Evolutionary conservation across 2,113 vertebrate genomes (phyloP).

Genomic region (Arizona elegans): DNA sequence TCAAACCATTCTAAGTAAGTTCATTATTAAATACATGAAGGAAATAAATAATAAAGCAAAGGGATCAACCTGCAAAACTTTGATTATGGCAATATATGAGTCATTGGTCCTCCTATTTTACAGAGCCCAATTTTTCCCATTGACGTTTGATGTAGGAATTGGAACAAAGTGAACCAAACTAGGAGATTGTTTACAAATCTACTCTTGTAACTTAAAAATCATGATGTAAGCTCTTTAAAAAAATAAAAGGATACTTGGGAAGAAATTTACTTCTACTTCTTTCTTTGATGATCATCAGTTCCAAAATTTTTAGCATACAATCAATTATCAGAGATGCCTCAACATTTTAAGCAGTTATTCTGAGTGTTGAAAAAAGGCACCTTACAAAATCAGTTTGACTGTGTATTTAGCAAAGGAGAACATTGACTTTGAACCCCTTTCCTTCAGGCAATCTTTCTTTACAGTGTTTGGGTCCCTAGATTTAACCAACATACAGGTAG

Average conservation of each 20-base stretch:
- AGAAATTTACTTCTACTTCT: neutral
- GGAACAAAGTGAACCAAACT: conserved; percentile 21
- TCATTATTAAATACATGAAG: neutral
- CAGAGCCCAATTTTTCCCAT: conserved; percentile 1
- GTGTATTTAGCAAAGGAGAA: conserved; percentile 6
- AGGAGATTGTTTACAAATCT: conserved; percentile 17
- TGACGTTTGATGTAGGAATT: conserved; percentile 27
- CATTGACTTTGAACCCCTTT: neutral
- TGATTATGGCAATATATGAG: neutral
- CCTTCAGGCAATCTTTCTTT: conserved; percentile 21
- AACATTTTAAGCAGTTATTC: conserved; percentile 33
- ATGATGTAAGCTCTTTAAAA: neutral
- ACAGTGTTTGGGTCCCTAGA: neutral
- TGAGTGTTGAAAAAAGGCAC: conserved; percentile 5
- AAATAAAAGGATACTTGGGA: conserved; percentile 16
- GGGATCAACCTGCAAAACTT: neutral
- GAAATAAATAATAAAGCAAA: neutral
- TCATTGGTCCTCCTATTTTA: neutral
- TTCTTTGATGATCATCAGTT: conserved; percentile 16
- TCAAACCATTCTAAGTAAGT: neutral
- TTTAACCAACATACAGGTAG: neutral
- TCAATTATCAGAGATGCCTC: neutral
- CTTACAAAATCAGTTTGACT: neutral
- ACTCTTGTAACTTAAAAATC: conserved; percentile 17
- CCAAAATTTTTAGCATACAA: conserved; percentile 21